Evolutionary conservation across 2,797 vertebrate species (phyloP).

Genomic region (Liasis olivaceus): DNA sequence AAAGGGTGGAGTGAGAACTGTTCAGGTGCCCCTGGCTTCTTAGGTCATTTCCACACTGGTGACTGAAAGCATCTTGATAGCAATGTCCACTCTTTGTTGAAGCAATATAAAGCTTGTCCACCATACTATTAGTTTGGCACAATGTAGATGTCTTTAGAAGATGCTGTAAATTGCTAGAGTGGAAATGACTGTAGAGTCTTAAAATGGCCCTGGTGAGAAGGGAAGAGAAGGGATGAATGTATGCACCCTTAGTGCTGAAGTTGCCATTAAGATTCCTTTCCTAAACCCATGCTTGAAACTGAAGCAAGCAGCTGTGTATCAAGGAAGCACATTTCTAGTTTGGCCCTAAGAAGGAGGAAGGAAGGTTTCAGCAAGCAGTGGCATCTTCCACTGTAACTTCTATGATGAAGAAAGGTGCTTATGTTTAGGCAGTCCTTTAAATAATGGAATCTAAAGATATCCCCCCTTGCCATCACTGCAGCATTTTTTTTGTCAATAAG

Average conservation of each 20-base stretch:
- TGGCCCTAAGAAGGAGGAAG: neutral
- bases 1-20: neutral
- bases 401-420: neutral
- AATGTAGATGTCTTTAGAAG: neutral
- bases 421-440: neutral
- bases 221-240: neutral
- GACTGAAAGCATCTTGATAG: neutral
- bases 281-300: neutral
- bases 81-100: neutral
- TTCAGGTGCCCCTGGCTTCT: too few relatives aligned
- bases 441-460: neutral
- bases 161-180: neutral
- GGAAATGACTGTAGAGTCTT: neutral
- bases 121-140: neutral
- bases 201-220: neutral
- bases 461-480: neutral
- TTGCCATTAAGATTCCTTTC: neutral
- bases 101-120: neutral
- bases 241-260: neutral
- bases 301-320: neutral
- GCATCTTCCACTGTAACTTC: neutral
- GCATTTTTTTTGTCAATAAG: neutral
- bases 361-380: neutral
- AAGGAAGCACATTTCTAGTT: neutral
- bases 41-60: too few relatives aligned